phyloP scores from a whole-genome alignment of 2,888 invertebrate species.

The Loripinus fragilis region DNA sequence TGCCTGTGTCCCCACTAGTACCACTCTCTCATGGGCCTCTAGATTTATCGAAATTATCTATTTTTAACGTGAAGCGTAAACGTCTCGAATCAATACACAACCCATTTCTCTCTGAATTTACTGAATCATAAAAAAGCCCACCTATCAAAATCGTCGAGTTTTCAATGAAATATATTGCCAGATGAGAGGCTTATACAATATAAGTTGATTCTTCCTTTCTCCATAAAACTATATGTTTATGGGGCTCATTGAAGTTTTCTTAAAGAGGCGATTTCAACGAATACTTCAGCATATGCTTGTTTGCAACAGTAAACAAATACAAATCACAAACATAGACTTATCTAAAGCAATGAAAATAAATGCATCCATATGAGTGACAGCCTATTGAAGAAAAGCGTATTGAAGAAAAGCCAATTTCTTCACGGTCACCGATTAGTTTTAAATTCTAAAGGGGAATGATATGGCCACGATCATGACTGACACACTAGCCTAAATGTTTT shows the following conservation, averaged over 20 bases:
- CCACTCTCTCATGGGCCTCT: too few species aligned
- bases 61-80: neutral
- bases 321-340: too few species aligned
- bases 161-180: neutral
- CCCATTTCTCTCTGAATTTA: neutral
- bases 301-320: too few species aligned
- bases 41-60: neutral
- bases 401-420: constrained; percentile 6
- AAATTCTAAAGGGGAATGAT: neutral
- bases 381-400: neutral
- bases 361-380: neutral
- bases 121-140: neutral
- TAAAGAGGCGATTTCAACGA: too few species aligned
- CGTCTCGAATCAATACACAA: constrained; percentile 4
- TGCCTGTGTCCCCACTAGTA: too few species aligned
- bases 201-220: too few species aligned
- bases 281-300: too few species aligned
- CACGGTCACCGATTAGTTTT: neutral
- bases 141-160: neutral
- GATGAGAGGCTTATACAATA: too few species aligned
- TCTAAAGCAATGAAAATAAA: too few species aligned
- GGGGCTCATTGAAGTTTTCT: too few species aligned
- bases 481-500: constrained; percentile 1
- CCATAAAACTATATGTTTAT: too few species aligned
- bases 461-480: constrained; percentile 7